Evolutionary conservation across 2,113 vertebrate species (phyloP), one percentile per base, ranked within the genome.

Genomic region (Apus apus): DNA sequence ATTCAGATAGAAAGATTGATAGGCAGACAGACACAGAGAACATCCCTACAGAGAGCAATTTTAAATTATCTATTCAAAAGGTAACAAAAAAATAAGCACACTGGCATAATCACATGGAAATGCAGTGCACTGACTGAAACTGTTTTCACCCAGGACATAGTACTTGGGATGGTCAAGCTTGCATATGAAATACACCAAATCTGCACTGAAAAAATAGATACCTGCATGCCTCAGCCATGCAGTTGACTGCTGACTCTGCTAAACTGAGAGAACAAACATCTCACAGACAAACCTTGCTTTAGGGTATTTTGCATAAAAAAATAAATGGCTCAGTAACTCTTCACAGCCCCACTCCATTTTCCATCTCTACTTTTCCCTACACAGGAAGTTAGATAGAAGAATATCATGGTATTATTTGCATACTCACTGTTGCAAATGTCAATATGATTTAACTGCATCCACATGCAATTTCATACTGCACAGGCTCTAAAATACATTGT

Each of bases 1-100:
- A 95, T 92, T 97, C 92, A 97, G 76, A 98, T 93, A 91, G 90
- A 94, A 97, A 95, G 97, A 97, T 0, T 97, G 98, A 98, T 93
- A 97, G 97, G 93, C 86, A 98, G 96, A 89, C 73, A 93, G 93
- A 93, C 91, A 92, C 13, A 81, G 83, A 73, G 94, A 93, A 94
- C 95, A 94, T 93, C 96, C 83, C 90, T 64, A 75, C 58, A 85
- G 91, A 98, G 86, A 89, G 93, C 68, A 89, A 96, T 97, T 97
- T 95, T 67, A 96, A 97, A 97, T 94, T 87, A 97, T 93, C 95
- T 85, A 50, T 95, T 97, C 27, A 23, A 95, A 97, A 98, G 85
- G 94, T 92, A 97, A 90, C 92, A 91, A 96, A 92, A 91, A 94
- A 95, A 95, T n/a, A 86, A 94, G 79, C 73, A 73, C 46, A 67